These are phyloP conservation scores for Marasmarcha lunaedactyla DNA, from an alignment of 2,888 invertebrate genomes.

Conservation along the genomic window DNA sequence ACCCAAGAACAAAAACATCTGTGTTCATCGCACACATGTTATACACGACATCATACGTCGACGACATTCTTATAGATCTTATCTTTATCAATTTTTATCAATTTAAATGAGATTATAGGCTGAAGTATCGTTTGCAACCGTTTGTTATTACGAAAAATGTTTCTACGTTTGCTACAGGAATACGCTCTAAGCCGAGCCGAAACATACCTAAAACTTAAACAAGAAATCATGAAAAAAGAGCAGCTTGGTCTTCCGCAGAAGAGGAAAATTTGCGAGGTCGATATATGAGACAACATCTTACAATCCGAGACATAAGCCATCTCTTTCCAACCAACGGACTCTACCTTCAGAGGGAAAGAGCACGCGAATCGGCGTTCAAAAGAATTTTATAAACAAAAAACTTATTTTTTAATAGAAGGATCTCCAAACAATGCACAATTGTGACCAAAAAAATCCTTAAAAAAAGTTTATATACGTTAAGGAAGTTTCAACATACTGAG, in stretches of 20 bases:
- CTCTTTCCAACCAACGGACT: constrained; percentile 10
- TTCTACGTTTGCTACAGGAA: constrained; percentile 72
- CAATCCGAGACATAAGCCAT: constrained; percentile 15
- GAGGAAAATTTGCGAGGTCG: constrained; percentile 62
- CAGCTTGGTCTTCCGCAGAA: constrained; percentile 46
- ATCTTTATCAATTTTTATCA: too few relatives aligned
- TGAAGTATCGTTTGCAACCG: too few relatives aligned
- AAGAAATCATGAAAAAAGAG: constrained; percentile 61
- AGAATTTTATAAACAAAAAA: background rate
- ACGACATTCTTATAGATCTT: too few relatives aligned
- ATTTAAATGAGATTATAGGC: too few relatives aligned
- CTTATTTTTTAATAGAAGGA: background rate
- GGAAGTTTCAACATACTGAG: too few relatives aligned
- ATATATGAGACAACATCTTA: constrained; percentile 45
- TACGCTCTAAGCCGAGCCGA: constrained; percentile 74
- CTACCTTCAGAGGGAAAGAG: constrained; percentile 8
- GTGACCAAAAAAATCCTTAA: too few relatives aligned
- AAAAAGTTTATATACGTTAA: too few relatives aligned
- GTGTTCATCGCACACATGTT: too few relatives aligned
- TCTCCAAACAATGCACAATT: background rate
- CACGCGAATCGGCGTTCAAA: background rate
- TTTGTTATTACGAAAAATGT: too few relatives aligned
- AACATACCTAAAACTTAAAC: constrained; percentile 73
- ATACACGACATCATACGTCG: too few relatives aligned
- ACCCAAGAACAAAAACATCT: too few relatives aligned